Conservation (phyloP, 23 tunicate genomes). For the Halocynthia roretzi region DNA sequence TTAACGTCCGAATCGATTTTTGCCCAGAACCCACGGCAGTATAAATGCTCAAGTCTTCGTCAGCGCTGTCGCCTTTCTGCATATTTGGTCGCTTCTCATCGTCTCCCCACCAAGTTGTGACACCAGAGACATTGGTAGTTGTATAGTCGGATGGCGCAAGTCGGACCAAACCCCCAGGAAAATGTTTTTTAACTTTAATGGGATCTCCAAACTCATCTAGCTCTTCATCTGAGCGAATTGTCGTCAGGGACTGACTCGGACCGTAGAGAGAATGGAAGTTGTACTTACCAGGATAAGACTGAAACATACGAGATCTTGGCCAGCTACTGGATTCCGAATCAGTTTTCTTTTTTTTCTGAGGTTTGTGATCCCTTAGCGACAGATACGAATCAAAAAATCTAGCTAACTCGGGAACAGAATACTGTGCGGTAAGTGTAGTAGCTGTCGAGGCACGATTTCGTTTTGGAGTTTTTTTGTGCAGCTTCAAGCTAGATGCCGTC, state of each 20-base stretch:
- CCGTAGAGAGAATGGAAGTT: background rate
- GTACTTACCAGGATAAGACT: background rate
- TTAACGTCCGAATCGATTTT: background rate
- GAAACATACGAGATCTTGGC: background rate
- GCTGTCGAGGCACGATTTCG: background rate
- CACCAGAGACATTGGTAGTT: slow-evolving; percentile 49
- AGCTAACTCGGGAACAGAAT: background rate
- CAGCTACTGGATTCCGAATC: background rate
- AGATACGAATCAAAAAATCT: background rate
- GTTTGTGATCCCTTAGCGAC: background rate
- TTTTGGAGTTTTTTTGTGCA: background rate
- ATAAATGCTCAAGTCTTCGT: slow-evolving; percentile 15
- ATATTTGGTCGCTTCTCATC: slow-evolving; percentile 25
- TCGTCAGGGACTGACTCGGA: slow-evolving; percentile 34
- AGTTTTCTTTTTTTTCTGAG: background rate
- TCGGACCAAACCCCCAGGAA: slow-evolving; percentile 32
- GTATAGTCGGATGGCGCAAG: slow-evolving; percentile 45
- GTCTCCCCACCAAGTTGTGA: slow-evolving; percentile 52
- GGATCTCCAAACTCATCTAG: slow-evolving; percentile 24
- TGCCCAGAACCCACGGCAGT: background rate
- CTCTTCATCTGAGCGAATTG: slow-evolving; percentile 3
- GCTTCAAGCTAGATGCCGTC: background rate
- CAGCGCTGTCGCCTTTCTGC: slow-evolving; percentile 19
- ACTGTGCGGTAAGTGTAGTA: background rate
- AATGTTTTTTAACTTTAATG: background rate